Evolutionary conservation across 1,140 invertebrate genomes (phyloP).

Genomic region (Potamilus streckersoni): DNA sequence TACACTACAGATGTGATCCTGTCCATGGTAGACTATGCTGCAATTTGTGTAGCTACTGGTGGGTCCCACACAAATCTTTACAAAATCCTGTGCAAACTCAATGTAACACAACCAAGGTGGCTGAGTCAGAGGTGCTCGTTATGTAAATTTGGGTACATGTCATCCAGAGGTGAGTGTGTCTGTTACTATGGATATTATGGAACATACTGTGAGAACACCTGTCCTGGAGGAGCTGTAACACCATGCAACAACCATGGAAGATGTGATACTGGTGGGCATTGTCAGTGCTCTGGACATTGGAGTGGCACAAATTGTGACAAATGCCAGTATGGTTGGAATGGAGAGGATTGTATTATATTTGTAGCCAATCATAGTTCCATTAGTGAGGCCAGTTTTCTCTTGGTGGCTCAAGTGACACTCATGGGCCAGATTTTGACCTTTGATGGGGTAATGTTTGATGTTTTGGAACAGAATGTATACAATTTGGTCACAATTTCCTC

Average conservation of each 20-base stretch:
- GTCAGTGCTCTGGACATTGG: constrained; percentile 38
- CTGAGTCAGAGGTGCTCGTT: constrained; percentile 30
- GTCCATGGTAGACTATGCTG: constrained; percentile 34
- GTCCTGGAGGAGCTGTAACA: constrained; percentile 32
- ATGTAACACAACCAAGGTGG: constrained; percentile 27
- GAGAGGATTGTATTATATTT: constrained; percentile 38
- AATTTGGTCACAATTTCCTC: constrained; percentile 15
- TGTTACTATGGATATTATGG: constrained; percentile 47
- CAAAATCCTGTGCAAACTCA: constrained; percentile 26
- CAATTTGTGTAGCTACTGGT: constrained; percentile 23
- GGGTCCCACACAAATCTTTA: constrained; percentile 16
- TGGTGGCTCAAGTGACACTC: constrained; percentile 32
- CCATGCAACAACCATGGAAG: constrained; percentile 42
- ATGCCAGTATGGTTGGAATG: constrained; percentile 37
- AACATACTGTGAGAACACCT: constrained; percentile 26
- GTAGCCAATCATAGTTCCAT: constrained; percentile 14
- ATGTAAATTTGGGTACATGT: constrained; percentile 36
- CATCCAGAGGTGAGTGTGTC: constrained; percentile 23
- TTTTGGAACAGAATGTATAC: constrained; percentile 22
- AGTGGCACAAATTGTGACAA: constrained; percentile 31
- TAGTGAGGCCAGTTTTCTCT: neutral
- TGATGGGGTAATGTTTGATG: constrained; percentile 37
- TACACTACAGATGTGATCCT: constrained; percentile 23
- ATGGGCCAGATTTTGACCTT: constrained; percentile 32
- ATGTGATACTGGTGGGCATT: constrained; percentile 35